These are phyloP conservation scores for Phycodurus eques DNA, from an alignment of 2,113 vertebrate species.

Conservation along the genomic window DNA sequence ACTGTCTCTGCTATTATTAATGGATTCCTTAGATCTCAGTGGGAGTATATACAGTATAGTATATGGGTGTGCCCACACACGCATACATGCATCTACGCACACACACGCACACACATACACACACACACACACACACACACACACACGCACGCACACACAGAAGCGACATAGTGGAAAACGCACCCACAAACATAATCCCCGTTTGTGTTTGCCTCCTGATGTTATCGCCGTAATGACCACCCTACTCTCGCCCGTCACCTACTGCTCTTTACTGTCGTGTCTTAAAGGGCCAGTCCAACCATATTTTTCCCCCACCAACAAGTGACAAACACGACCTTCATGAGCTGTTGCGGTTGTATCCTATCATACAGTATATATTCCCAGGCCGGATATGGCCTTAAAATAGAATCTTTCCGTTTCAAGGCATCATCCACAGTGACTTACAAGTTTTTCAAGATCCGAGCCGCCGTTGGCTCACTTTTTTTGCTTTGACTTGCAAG, in stretches of 20 bases:
- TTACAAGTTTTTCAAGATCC: too few relatives aligned
- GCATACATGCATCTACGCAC: too few relatives aligned
- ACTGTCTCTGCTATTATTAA: background rate
- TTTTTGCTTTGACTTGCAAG: too few relatives aligned
- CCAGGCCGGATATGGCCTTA: too few relatives aligned
- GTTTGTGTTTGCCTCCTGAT: background rate
- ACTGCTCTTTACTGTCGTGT: background rate
- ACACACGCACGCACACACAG: background rate
- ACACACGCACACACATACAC: background rate
- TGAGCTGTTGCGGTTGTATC: too few relatives aligned
- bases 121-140: background rate
- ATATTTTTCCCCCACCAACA: background rate
- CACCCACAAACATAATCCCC: background rate
- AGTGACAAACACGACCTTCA: background rate
- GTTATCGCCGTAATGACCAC: background rate
- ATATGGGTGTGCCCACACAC: background rate
- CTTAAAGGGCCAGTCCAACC: background rate
- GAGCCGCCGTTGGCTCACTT: too few relatives aligned
- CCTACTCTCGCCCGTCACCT: background rate
- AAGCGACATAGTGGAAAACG: too few relatives aligned
- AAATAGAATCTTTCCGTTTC: too few relatives aligned
- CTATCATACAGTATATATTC: too few relatives aligned
- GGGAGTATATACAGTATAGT: background rate
- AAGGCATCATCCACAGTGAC: too few relatives aligned
- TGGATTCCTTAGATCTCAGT: background rate